phyloP scores from a whole-genome alignment of 2,113 vertebrate species.

The Phyllostomus discolor region DNA sequence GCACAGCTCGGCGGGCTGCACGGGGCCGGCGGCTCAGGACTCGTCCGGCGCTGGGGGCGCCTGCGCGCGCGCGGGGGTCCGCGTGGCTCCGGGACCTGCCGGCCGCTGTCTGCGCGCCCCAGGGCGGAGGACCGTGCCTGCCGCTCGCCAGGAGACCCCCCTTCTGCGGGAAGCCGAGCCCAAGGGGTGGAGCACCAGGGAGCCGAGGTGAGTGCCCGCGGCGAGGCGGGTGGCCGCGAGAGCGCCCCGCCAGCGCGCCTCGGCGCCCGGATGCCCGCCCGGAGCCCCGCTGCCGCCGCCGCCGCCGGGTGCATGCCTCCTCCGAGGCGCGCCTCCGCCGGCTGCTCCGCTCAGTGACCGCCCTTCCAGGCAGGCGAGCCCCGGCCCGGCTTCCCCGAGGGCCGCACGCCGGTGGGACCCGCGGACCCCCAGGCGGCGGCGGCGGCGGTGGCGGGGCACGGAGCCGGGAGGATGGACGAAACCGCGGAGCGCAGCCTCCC shows the following conservation, averaged over 20 bases:
- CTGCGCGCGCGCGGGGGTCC: not conserved
- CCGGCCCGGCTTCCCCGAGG: not conserved
- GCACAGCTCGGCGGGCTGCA: constrained; percentile 49
- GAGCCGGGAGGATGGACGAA: constrained; percentile 76
- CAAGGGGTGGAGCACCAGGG: constrained; percentile 63
- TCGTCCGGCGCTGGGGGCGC: not conserved
- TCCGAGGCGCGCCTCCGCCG: constrained; percentile 25
- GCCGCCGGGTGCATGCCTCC: constrained; percentile 74
- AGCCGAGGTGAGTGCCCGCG: constrained; percentile 76
- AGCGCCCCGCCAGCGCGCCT: not conserved
- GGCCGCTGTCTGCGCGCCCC: not conserved
- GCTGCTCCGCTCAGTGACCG: constrained; percentile 62
- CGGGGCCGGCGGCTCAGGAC: not conserved
- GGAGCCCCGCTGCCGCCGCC: constrained; percentile 46
- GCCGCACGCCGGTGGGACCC: not conserved
- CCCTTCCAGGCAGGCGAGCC: constrained; percentile 1
- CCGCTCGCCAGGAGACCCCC: constrained; percentile 45
- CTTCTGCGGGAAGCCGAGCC: constrained; percentile 49
- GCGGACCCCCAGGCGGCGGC: not conserved
- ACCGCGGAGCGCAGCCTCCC: constrained; percentile 82
- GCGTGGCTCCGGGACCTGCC: not conserved
- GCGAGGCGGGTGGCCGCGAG: constrained; percentile 41
- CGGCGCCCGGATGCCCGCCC: constrained; percentile 66
- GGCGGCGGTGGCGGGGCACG: not conserved
- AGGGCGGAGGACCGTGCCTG: not conserved